A percentile compares a stretch with the other conserved stretches of the same genome.
phyloP scores from a whole-genome alignment of 23 tunicate genomes.

The Botrylloides violaceus region DNA sequence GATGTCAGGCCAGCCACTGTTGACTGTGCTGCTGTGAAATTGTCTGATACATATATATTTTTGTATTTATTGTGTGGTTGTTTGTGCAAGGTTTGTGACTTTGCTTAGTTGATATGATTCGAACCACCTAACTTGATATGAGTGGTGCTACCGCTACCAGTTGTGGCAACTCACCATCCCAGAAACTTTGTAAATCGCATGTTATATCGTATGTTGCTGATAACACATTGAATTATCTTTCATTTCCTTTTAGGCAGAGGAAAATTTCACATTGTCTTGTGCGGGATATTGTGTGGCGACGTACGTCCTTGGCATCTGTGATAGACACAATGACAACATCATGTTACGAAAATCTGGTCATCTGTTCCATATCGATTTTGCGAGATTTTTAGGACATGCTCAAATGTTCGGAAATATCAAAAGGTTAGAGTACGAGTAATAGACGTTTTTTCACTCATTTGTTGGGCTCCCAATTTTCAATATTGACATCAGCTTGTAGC shows the following conservation, averaged over 20 bases:
- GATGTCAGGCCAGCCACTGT: too few relatives aligned
- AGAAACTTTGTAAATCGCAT: too few relatives aligned
- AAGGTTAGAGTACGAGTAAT: too few relatives aligned
- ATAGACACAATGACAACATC: conserved; percentile 90
- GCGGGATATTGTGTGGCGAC: conserved; percentile 97
- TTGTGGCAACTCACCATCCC: too few relatives aligned
- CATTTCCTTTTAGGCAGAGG: conserved; percentile 66
- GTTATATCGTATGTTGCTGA: too few relatives aligned
- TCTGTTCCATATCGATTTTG: conserved; percentile 91
- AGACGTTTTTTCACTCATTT: too few relatives aligned
- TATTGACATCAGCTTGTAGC: too few relatives aligned
- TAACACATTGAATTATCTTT: too few relatives aligned
- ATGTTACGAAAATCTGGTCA: conserved; percentile 77
- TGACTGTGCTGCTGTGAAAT: too few relatives aligned
- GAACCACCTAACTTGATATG: too few relatives aligned
- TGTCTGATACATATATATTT: background rate
- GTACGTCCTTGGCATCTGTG: conserved; percentile 87
- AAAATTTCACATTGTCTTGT: conserved; percentile 83
- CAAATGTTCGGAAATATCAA: conserved; percentile 96
- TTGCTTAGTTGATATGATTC: background rate
- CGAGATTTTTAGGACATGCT: conserved; percentile 88
- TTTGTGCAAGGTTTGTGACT: background rate
- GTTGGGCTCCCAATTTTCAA: too few relatives aligned
- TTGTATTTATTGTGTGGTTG: background rate
- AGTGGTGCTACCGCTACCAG: too few relatives aligned